Base-by-base conservation (phyloP, 1,140 invertebrate genomes). In the Drosophila lacteicornis region DNA sequence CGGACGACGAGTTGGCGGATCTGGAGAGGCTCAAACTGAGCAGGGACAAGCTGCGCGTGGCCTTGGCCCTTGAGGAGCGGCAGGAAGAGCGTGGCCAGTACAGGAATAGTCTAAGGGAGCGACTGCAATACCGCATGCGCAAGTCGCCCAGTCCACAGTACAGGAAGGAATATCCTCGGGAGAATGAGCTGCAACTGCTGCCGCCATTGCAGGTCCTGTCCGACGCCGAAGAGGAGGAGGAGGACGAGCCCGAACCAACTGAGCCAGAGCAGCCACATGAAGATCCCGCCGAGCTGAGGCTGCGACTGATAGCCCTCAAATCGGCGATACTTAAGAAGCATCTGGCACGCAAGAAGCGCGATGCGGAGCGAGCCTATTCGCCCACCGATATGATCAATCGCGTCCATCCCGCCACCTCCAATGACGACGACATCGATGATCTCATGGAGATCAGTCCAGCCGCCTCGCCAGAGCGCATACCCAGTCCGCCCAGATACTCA, bases 381-480 rank as follows among this genome's bases (percentile, higher is more conserved):
- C 92, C 92, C 36, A 92, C 92, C 30, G 92, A 93, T 59, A 91
- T 91, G 80, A 91, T 90, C 6, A 82, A 91, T 25, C 85, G 90
- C 15, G 85, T 92, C 11, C 80, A 86, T 69, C 82, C 80, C 9
- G 66, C 49, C 11, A 55, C 61, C 4, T 67, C 46, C 50, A 75
- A 76, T 11, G 74, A 75, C n/a, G 78, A 87, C 30, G 86, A 92
- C 15, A 79, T 86, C 17, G 79, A 83, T 30, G 86, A 88, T 57
- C 62, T 83, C 3, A 92, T 92, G 91, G 91, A 92, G 53, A 91
- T 93, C 15, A 93, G 92, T 73, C 92, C 92, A 1, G 80, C 79
- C 1, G 73, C 73, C 0, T 93, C 92, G 17, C 92, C 92, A 1
- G 80, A 82, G 0, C 56, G 82, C 8, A 42, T 47, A 2, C 58